phyloP scores from a whole-genome alignment of 2,888 invertebrate species.

The Synergus gifuensis region DNA sequence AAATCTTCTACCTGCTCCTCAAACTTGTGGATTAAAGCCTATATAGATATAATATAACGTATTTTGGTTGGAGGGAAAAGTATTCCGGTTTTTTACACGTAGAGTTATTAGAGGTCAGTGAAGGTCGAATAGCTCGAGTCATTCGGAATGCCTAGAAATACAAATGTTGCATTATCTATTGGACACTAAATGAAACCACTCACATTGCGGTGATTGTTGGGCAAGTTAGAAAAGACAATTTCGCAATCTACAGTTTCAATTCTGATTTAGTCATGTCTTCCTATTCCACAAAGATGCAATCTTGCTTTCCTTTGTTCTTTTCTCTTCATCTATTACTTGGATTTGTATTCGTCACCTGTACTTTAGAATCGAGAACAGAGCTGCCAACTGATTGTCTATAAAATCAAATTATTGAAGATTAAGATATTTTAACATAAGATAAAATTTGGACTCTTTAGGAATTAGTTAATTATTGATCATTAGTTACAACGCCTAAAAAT shows the following conservation, averaged over 20 bases:
- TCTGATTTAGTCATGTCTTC: background rate
- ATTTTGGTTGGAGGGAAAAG: conserved; percentile 18
- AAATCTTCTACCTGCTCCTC: conserved; percentile 37
- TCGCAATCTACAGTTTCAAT: background rate
- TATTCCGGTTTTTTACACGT: background rate
- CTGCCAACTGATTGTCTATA: too few relatives aligned
- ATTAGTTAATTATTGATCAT: background rate
- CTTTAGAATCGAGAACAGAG: too few relatives aligned
- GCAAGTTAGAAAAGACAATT: background rate
- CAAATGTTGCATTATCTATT: too few relatives aligned
- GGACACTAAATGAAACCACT: background rate
- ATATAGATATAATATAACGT: conserved; percentile 27
- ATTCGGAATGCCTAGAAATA: background rate
- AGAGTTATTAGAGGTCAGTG: conserved; percentile 46
- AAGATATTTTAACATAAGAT: too few relatives aligned
- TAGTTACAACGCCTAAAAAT: background rate
- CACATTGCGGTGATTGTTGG: background rate
- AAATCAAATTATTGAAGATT: too few relatives aligned
- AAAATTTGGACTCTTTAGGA: too few relatives aligned
- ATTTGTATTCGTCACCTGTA: too few relatives aligned
- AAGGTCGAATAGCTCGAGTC: conserved; percentile 44
- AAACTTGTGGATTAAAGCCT: conserved; percentile 32
- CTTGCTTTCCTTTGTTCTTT: background rate
- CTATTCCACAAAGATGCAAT: background rate
- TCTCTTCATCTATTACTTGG: too few relatives aligned